Conservation (phyloP, 2,888 invertebrate species). For the Augochlorella aurata region DNA sequence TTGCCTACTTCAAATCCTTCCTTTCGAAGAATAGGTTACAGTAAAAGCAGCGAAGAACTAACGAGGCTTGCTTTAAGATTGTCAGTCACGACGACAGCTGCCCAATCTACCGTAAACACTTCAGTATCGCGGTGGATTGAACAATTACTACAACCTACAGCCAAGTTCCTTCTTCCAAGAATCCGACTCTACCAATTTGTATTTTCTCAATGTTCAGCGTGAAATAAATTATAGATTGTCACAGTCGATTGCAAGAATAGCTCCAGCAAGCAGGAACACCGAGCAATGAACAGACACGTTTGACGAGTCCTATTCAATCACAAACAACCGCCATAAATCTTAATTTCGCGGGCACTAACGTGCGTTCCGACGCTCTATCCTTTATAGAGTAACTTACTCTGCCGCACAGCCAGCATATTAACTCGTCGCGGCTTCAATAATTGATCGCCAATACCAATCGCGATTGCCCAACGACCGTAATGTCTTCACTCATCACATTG, state of each 20-base stretch:
- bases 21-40: background rate
- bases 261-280: background rate
- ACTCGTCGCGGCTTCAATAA: background rate
- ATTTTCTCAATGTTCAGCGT: background rate
- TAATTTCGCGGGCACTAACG: background rate
- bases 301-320: conserved; percentile 2
- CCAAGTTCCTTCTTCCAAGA: background rate
- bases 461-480: background rate
- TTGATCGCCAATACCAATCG: background rate
- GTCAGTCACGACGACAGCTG: background rate
- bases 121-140: background rate
- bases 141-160: conserved; percentile 1
- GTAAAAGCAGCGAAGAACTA: background rate
- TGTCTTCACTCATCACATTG: conserved; percentile 2
- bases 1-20: background rate
- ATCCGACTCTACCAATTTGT: background rate
- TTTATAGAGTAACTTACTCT: background rate
- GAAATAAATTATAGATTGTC: conserved; percentile 1
- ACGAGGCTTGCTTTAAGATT: conserved; percentile 1
- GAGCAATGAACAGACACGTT: conserved; percentile 5
- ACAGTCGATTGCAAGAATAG: background rate
- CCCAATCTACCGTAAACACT: background rate
- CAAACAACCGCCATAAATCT: conserved; percentile 5
- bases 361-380: background rate
- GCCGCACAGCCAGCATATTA: background rate